phyloP scores from a whole-genome alignment of 2,113 vertebrate species.

The Propithecus coquereli region DNA sequence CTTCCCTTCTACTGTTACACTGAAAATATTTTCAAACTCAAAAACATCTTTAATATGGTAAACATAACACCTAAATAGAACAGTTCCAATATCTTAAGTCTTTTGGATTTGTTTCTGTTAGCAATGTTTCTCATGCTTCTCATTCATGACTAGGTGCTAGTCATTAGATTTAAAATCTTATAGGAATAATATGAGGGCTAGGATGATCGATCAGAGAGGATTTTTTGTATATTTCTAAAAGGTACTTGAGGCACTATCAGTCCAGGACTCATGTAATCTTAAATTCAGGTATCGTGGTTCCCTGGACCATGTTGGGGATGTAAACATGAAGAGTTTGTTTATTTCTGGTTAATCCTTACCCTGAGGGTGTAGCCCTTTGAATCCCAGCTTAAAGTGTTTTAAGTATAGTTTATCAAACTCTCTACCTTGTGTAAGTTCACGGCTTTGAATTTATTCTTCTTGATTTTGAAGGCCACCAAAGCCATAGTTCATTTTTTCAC shows the following conservation, averaged over 20 bases:
- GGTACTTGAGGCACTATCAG: not conserved
- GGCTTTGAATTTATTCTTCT: not conserved
- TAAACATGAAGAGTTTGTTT: not conserved
- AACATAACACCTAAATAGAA: not conserved
- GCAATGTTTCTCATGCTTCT: not conserved
- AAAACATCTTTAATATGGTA: not conserved
- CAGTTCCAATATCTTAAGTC: not conserved
- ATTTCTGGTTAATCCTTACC: not conserved
- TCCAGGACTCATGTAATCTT: not conserved
- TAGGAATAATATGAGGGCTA: not conserved
- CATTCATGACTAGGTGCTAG: not conserved
- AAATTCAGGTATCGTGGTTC: not conserved
- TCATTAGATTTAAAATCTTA: conserved; percentile 17
- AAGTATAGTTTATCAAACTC: not conserved
- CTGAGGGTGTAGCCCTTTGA: not conserved
- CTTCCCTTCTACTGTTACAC: no score
- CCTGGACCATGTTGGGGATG: not conserved
- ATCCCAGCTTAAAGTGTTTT: not conserved
- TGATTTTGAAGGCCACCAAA: not conserved
- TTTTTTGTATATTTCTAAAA: conserved; percentile 28
- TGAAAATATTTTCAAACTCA: conserved; percentile 4
- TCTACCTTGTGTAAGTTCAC: not conserved
- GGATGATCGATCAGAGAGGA: not conserved
- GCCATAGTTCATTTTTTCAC: not conserved
- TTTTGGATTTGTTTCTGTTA: conserved; percentile 23